A percentile compares a stretch with the other conserved stretches of the same genome.
Evolutionary conservation across 2,113 vertebrate genomes (phyloP).

Genomic region (Microcebus ravelobensis): DNA sequence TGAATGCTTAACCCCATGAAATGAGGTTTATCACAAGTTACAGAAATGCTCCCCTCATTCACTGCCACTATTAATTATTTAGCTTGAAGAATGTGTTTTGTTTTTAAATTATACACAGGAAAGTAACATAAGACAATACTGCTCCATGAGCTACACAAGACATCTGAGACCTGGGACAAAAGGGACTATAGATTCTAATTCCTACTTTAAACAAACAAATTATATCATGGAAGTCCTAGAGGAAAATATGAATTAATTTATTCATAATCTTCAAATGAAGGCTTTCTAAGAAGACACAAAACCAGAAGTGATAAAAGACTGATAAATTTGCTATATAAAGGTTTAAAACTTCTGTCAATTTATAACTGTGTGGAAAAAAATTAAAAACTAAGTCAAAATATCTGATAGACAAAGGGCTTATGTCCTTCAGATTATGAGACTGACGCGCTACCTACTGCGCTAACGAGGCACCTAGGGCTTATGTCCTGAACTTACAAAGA

Average conservation of each 20-base stretch:
- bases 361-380: not conserved
- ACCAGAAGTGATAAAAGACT: not conserved
- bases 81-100: not conserved
- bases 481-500: not conserved
- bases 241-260: not conserved
- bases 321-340: not conserved
- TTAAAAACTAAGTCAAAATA: not conserved
- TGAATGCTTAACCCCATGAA: not conserved
- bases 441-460: too few species aligned
- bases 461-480: too few species aligned
- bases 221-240: not conserved
- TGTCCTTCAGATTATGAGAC: too few species aligned
- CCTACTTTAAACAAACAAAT: not conserved
- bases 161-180: not conserved
- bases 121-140: slow-evolving; percentile 10
- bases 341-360: not conserved
- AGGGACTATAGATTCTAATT: not conserved
- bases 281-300: slow-evolving; percentile 31
- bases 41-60: not conserved
- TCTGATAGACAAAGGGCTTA: not conserved
- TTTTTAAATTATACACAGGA: not conserved
- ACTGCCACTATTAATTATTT: not conserved
- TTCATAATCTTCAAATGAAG: not conserved
- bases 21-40: not conserved
- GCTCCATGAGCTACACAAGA: not conserved